Evolutionary conservation across 2,888 invertebrate species (phyloP).

Genomic region (Hyles lineata): DNA sequence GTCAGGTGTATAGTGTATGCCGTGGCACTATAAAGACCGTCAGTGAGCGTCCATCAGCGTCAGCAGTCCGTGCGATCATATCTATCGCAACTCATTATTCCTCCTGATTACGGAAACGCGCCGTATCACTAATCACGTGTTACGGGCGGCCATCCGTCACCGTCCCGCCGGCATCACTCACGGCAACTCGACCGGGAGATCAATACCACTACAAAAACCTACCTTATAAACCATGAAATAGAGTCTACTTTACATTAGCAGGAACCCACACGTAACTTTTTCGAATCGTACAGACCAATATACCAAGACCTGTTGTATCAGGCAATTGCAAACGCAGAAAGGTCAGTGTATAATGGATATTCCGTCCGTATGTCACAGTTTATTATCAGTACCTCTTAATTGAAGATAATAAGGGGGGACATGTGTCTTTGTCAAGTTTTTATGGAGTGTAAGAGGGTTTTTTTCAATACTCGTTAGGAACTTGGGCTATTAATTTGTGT

Average conservation of each 20-base stretch:
- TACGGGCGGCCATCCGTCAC: slow-evolving; percentile 71
- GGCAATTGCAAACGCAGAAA: slow-evolving; percentile 31
- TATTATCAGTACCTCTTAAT: slow-evolving; percentile 82
- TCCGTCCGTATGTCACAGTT: slow-evolving; percentile 77
- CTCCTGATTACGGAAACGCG: slow-evolving; percentile 69
- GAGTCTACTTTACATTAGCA: slow-evolving; percentile 48
- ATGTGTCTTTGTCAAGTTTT: slow-evolving; percentile 83
- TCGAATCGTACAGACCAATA: slow-evolving; percentile 54
- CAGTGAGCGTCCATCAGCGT: neutral
- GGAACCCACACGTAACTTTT: slow-evolving; percentile 48
- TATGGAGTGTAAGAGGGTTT: slow-evolving; percentile 77
- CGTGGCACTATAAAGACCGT: too few species aligned
- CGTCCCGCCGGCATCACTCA: slow-evolving; percentile 73
- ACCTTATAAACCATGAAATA: slow-evolving; percentile 33
- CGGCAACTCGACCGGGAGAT: slow-evolving; percentile 44
- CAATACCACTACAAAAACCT: slow-evolving; percentile 39
- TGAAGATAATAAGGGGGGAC: slow-evolving; percentile 83
- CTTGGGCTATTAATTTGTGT: slow-evolving; percentile 67
- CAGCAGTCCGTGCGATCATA: slow-evolving; percentile 30
- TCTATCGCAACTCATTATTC: slow-evolving; percentile 71
- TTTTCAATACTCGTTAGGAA: slow-evolving; percentile 71
- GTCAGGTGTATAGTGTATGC: too few species aligned
- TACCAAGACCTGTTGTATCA: slow-evolving; percentile 50
- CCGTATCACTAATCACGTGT: slow-evolving; percentile 76
- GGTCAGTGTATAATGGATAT: slow-evolving; percentile 55